Evolutionary conservation across 2,797 vertebrate species (phyloP).

Genomic region (Cheirogaleus major): DNA sequence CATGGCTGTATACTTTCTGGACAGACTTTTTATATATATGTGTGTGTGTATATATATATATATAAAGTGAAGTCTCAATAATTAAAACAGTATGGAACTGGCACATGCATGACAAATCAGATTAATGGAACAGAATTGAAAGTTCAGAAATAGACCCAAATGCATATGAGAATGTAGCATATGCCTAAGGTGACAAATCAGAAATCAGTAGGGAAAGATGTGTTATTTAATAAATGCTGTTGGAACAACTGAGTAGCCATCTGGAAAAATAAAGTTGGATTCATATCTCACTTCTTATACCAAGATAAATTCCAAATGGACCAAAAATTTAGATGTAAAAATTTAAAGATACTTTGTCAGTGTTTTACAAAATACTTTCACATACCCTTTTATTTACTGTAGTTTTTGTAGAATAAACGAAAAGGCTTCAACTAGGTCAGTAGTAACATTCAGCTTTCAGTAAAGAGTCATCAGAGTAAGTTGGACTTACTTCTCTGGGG

Average conservation of each 20-base stretch:
- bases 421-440: neutral
- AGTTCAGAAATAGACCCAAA: neutral
- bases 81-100: neutral
- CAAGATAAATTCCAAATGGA: conserved; percentile 37
- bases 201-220: neutral
- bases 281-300: conserved; percentile 21
- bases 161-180: neutral
- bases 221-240: neutral
- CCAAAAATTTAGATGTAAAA: conserved; percentile 30
- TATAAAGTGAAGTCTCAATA: neutral
- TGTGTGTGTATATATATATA: neutral
- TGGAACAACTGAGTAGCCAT: neutral
- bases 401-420: conserved; percentile 16
- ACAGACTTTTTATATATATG: too few relatives aligned
- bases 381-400: neutral
- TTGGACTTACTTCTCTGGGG: neutral
- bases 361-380: neutral
- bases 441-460: neutral
- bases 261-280: conserved; percentile 35
- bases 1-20: too few relatives aligned
- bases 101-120: neutral
- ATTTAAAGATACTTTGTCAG: conserved; percentile 22
- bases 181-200: neutral
- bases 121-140: neutral
- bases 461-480: neutral